Evolutionary conservation across 1,140 invertebrate species (phyloP).

Genomic region (Scaptomyza montana): DNA sequence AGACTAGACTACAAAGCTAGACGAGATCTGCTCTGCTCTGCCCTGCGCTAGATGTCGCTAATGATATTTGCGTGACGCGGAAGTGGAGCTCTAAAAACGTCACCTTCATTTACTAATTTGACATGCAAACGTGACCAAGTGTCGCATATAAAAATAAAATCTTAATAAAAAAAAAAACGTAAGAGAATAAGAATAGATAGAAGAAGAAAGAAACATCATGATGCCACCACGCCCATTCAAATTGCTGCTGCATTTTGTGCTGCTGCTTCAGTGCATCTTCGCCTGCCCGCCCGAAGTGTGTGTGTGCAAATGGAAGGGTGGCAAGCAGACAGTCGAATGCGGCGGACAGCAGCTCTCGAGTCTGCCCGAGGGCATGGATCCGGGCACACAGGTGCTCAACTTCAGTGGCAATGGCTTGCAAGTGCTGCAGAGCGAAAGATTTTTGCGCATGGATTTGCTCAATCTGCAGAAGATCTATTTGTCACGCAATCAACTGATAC

Average conservation of each 20-base stretch:
- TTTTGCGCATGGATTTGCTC: constrained; percentile 90
- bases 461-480: constrained; percentile 95
- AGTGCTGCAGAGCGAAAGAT: constrained; percentile 89
- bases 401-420: constrained; percentile 92
- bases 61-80: constrained; percentile 61
- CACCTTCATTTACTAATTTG: constrained; percentile 55
- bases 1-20: constrained; percentile 12
- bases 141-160: constrained; percentile 8
- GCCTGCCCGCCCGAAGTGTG: constrained; percentile 90
- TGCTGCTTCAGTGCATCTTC: constrained; percentile 2
- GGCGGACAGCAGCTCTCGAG: constrained; percentile 89
- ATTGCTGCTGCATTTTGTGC: constrained; percentile 9
- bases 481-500: constrained; percentile 89
- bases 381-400: constrained; percentile 95
- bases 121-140: constrained; percentile 76
- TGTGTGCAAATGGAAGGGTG: constrained; percentile 95
- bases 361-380: constrained; percentile 92
- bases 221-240: constrained; percentile 39
- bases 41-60: constrained; percentile 45
- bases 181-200: neutral
- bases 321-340: constrained; percentile 95
- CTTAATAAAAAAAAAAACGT: constrained; percentile 5
- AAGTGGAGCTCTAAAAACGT: constrained; percentile 35
- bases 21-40: constrained; percentile 25
- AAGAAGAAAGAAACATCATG: constrained; percentile 12